These are phyloP conservation scores for Tyrannus savana DNA, from an alignment of 2,113 vertebrate species.

Conservation along the genomic window DNA sequence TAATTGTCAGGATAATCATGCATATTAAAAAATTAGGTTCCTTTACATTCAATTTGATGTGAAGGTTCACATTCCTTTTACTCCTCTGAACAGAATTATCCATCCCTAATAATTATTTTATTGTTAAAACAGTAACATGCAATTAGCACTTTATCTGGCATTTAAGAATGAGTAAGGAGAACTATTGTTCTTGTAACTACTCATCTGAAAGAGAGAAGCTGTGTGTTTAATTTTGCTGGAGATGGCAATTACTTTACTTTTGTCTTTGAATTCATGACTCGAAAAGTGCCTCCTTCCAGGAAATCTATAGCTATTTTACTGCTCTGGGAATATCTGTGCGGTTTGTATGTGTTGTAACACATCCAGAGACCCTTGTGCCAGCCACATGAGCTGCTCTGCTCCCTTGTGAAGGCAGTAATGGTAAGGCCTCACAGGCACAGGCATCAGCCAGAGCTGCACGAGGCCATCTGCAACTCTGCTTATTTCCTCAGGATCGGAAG, in stretches of 20 bases:
- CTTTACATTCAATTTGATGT: not conserved
- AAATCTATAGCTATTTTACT: not conserved
- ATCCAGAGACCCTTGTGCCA: not conserved
- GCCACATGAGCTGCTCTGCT: not conserved
- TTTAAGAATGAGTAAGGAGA: conserved; percentile 17
- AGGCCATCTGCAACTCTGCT: not conserved
- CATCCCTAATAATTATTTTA: conserved; percentile 43
- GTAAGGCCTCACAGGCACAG: not conserved
- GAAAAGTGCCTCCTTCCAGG: not conserved
- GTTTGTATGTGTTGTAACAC: not conserved
- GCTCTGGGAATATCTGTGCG: not conserved
- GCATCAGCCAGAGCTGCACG: not conserved
- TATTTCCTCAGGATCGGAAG: not conserved
- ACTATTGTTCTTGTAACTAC: conserved; percentile 16
- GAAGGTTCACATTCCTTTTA: not conserved
- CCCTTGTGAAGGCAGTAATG: not conserved
- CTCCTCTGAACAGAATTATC: conserved; percentile 34
- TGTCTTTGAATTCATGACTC: not conserved
- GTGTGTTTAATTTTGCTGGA: not conserved
- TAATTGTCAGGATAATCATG: conserved; percentile 21
- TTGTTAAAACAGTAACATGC: conserved; percentile 36
- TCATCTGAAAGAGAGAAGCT: not conserved
- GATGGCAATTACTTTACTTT: not conserved
- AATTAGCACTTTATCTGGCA: conserved; percentile 43
- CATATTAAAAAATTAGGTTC: conserved; percentile 16